phyloP scores from a whole-genome alignment of 2,888 invertebrate species.

The Acleris cristana region DNA sequence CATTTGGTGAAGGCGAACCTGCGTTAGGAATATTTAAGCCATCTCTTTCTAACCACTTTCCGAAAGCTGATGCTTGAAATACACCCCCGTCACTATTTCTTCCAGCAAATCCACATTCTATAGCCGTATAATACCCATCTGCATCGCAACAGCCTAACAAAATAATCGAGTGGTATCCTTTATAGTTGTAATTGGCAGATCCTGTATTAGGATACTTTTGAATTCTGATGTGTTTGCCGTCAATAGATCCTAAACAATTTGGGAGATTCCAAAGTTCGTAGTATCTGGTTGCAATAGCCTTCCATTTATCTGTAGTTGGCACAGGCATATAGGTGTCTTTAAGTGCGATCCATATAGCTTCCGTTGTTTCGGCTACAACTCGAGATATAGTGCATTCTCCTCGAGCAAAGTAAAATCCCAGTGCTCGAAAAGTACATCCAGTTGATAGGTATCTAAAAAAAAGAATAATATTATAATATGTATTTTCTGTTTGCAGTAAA shows the following conservation, averaged over 20 bases:
- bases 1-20: constrained; percentile 16
- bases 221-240: constrained; percentile 35
- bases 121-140: constrained; percentile 38
- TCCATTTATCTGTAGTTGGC: constrained; percentile 29
- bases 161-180: constrained; percentile 34
- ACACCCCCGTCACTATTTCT: constrained; percentile 37
- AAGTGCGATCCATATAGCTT: neutral
- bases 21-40: constrained; percentile 24
- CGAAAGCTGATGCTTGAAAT: constrained; percentile 20
- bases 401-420: no score
- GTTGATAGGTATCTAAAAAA: no score
- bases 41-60: constrained; percentile 17
- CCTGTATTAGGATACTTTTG: constrained; percentile 32
- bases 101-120: constrained; percentile 36
- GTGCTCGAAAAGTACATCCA: no score
- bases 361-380: no score
- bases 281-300: constrained; percentile 29
- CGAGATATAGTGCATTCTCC: no score
- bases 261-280: constrained; percentile 36
- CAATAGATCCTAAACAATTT: constrained; percentile 35
- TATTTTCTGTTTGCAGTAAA: no score
- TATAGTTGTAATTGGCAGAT: constrained; percentile 39
- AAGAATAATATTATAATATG: no score
- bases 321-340: constrained; percentile 32
- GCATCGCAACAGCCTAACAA: constrained; percentile 37